Conservation (phyloP, 2,797 vertebrate species). For the Fratercula arctica region DNA sequence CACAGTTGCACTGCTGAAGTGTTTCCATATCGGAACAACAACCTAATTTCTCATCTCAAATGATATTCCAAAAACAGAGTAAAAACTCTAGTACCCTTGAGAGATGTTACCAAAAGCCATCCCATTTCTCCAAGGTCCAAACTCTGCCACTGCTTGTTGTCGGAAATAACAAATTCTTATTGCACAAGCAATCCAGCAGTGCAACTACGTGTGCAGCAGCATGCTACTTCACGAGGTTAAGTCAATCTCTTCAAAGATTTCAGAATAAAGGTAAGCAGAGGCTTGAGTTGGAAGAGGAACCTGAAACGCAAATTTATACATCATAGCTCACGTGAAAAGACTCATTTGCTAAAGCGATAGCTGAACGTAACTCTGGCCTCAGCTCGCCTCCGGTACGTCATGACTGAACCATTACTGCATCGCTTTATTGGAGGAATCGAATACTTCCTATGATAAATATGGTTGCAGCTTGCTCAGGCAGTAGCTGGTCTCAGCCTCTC, state of each 20-base stretch:
- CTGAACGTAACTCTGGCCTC: not conserved
- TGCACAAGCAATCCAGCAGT: not conserved
- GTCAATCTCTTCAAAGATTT: not conserved
- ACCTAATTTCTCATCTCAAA: not conserved
- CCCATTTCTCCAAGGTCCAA: not conserved
- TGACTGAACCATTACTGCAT: not conserved
- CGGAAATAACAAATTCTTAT: not conserved
- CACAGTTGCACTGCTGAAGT: not conserved
- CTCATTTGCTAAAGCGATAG: not conserved
- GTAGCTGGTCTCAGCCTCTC: not conserved
- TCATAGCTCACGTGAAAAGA: no score
- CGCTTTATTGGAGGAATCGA: not conserved
- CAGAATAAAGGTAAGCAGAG: not conserved
- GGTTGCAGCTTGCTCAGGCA: not conserved
- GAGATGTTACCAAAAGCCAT: not conserved
- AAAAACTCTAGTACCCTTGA: not conserved
- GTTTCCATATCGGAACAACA: not conserved
- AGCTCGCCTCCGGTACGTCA: not conserved
- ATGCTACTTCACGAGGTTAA: accelerated
- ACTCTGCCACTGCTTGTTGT: not conserved
- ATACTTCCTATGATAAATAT: not conserved
- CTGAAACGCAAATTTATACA: not conserved
- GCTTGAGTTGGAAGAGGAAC: not conserved
- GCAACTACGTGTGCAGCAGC: not conserved
- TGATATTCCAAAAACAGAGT: not conserved